Evolutionary conservation across 2,113 vertebrate genomes (phyloP).

Genomic region (Sula dactylatra): DNA sequence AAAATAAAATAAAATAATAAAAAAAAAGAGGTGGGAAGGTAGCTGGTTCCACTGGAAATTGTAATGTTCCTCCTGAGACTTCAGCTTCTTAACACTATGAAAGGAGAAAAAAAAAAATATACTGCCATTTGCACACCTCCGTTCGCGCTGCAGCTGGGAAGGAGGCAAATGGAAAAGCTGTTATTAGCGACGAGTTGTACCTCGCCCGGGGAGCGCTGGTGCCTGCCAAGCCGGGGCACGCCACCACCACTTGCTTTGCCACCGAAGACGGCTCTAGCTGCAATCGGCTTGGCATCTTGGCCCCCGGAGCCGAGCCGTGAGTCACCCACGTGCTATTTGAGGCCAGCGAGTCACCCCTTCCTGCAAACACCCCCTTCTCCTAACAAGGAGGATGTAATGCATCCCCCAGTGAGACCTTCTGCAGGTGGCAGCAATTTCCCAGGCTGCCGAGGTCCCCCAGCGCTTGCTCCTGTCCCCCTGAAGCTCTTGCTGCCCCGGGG

Average conservation of each 20-base stretch:
- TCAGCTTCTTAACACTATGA: not conserved
- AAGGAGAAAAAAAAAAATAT: not conserved
- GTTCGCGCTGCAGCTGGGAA: not conserved
- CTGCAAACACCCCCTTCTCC: not conserved
- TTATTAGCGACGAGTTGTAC: accelerated
- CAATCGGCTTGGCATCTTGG: not conserved
- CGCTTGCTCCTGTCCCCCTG: not conserved
- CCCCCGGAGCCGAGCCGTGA: not conserved
- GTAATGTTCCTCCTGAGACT: not conserved
- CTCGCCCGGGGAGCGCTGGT: accelerated
- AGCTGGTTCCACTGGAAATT: not conserved
- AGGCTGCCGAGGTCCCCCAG: not conserved
- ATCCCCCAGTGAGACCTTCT: too few relatives aligned
- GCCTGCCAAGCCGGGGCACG: not conserved
- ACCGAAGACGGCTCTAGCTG: not conserved
- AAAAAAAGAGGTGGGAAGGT: not conserved
- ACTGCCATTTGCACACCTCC: not conserved
- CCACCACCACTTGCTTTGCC: not conserved
- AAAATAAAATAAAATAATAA: not conserved
- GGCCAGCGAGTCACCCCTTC: not conserved
- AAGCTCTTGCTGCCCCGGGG: not conserved
- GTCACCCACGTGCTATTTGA: not conserved
- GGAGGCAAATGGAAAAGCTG: not conserved
- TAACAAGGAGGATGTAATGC: not conserved
- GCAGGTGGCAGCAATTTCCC: not conserved